Base-by-base conservation (phyloP, 2,888 invertebrate species). In the Eulithis prunata region DNA sequence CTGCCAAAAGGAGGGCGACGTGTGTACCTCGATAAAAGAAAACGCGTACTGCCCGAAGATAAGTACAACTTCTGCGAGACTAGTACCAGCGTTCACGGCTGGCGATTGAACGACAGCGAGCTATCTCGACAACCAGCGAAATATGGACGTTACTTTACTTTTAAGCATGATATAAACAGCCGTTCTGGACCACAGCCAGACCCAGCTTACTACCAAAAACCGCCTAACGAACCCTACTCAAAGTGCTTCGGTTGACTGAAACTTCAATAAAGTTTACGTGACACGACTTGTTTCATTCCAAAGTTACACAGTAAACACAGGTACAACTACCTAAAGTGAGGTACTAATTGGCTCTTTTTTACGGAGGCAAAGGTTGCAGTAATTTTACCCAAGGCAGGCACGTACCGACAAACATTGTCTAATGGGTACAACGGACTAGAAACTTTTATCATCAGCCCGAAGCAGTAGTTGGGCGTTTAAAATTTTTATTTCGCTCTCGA, bases 401-500 rank as follows among this genome's bases (percentile, higher is more conserved):
- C 76, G 75, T 76, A 71, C 75, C 71, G 65, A 69, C 73, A 80
- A 81, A 81, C 80, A 80, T 76, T 72, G 75, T 75, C 62, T 81
- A 80, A 81, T 79, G 78, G 79, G 76, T 77, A 69, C 78, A 71
- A 61, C 73, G 78, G 75, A 68, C 66, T 73, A 62, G 49, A 81
- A 87, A 86, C 82, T 87, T 86, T 85, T 82, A 83, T 83, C 82
- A 84, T 84, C 83, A 80, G 72, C 79, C 78, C 75, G 72, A 72
- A 70, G 71, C 63, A 69, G 66, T 70, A 75, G 77, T 73, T 73
- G 70, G 71, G 72, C 75, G 75, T 77, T 80, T 78, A 80, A 84
- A 84, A n/a, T 82, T 85, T 86, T 83, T 81, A 84, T 84, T 83
- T 79, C 75, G 78, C 77, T 75, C 57, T 49, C 14, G 56, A 63